Conservation (phyloP, 2,888 invertebrate genomes). For the Pyralis farinalis region DNA sequence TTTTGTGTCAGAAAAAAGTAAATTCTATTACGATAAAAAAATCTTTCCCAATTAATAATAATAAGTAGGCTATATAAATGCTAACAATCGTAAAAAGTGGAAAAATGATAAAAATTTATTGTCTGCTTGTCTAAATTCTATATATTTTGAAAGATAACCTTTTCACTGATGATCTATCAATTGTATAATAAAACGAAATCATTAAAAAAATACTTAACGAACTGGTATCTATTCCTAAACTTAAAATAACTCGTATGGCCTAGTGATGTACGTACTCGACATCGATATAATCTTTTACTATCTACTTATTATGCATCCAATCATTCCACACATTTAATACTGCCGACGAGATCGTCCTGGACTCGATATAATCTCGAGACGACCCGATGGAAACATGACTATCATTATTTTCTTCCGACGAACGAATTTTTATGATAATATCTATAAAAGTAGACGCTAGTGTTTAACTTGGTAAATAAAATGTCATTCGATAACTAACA, state of each 20-base stretch:
- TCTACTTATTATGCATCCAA: conserved; percentile 52
- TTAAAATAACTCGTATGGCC: conserved; percentile 11
- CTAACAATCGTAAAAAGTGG: conserved; percentile 21
- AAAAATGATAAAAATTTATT: conserved; percentile 44
- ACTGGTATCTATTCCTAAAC: conserved; percentile 11
- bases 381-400: conserved; percentile 35
- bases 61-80: conserved; percentile 24
- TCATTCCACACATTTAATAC: conserved; percentile 64
- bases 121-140: conserved; percentile 24
- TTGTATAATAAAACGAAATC: too few relatives aligned
- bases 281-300: conserved; percentile 24
- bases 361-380: conserved; percentile 20
- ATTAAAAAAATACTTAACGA: conserved; percentile 24
- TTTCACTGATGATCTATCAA: conserved; percentile 48
- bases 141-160: conserved; percentile 19
- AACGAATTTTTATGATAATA: not conserved
- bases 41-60: conserved; percentile 18
- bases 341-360: conserved; percentile 51
- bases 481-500: too few relatives aligned
- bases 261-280: conserved; percentile 19
- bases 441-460: too few relatives aligned
- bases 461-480: too few relatives aligned
- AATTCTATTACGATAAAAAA: conserved; percentile 14
- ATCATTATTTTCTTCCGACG: conserved; percentile 22
- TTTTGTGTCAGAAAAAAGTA: conserved; percentile 10